Evolutionary conservation across 2,888 invertebrate genomes (phyloP).

Genomic region (Melipona bicolor): DNA sequence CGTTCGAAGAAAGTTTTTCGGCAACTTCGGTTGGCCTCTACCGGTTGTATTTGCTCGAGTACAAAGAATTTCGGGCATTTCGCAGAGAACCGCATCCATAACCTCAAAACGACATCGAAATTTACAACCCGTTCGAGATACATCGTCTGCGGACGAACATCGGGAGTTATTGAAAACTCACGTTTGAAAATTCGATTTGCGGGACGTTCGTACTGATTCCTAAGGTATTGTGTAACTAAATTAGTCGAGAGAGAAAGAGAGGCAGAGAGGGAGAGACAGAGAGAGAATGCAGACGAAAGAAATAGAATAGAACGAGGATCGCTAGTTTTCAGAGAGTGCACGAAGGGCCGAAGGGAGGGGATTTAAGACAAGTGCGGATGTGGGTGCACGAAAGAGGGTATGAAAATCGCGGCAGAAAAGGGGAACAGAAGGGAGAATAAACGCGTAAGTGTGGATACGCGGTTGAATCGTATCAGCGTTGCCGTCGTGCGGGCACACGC

Average conservation of each 20-base stretch:
- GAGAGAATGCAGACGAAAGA: no score
- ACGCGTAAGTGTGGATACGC: constrained; percentile 56
- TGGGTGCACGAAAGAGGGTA: constrained; percentile 39
- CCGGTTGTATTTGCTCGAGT: not conserved
- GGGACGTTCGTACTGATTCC: not conserved
- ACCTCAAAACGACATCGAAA: constrained; percentile 8
- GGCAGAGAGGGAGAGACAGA: no score
- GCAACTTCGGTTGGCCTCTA: not conserved
- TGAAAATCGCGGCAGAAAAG: constrained; percentile 12
- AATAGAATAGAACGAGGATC: constrained; percentile 7
- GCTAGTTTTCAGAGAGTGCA: not conserved
- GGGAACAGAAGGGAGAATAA: constrained; percentile 41
- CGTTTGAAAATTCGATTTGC: constrained; percentile 10
- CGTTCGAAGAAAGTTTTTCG: constrained; percentile 2
- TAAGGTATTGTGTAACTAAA: constrained; percentile 18
- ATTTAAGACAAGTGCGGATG: constrained; percentile 48
- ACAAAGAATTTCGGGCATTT: not conserved
- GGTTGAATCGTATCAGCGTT: constrained; percentile 66
- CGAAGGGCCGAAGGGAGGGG: constrained; percentile 22
- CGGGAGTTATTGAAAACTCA: not conserved
- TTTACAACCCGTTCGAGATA: not conserved
- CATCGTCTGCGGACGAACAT: not conserved
- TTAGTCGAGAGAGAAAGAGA: not conserved
- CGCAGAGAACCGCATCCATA: not conserved
- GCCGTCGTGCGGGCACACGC: constrained; percentile 48